Evolutionary conservation across 2,113 vertebrate genomes (phyloP).

Genomic region (Boleophthalmus pectinirostris): DNA sequence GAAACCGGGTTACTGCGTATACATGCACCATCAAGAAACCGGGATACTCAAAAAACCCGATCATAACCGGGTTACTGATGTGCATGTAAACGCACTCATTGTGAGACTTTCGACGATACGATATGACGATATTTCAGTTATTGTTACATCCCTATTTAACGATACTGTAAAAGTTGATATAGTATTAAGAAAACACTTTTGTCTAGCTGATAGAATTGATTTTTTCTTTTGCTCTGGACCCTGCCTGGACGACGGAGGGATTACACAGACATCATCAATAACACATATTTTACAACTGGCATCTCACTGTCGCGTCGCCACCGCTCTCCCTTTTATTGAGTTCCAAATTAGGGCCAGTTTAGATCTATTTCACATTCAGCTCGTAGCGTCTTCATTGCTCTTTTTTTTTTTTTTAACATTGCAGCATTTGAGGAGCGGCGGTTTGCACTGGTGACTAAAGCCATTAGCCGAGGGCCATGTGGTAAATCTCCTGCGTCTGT

Average conservation of each 20-base stretch:
- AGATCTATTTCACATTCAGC: constrained; percentile 2
- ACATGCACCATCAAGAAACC: too few relatives aligned
- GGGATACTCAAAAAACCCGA: too few relatives aligned
- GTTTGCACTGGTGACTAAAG: constrained; percentile 6
- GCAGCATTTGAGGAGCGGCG: background rate
- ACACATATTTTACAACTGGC: background rate
- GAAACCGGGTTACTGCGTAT: too few relatives aligned
- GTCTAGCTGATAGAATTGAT: too few relatives aligned
- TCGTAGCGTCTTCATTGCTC: background rate
- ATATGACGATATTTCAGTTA: too few relatives aligned
- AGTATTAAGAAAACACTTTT: too few relatives aligned
- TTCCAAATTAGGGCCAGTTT: background rate
- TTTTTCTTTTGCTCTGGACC: background rate
- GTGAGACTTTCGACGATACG: too few relatives aligned
- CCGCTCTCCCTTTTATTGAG: background rate
- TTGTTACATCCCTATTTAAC: too few relatives aligned
- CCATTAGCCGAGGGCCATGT: constrained; percentile 1
- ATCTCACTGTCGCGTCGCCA: background rate
- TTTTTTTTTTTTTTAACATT: background rate
- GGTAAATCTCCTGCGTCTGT: constrained; percentile 5
- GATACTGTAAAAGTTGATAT: too few relatives aligned
- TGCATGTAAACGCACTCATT: too few relatives aligned
- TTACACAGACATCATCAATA: background rate
- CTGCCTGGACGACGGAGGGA: too few relatives aligned
- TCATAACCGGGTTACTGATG: too few relatives aligned